Conservation (phyloP, 2,797 vertebrate genomes). For the Mycteria americana region DNA sequence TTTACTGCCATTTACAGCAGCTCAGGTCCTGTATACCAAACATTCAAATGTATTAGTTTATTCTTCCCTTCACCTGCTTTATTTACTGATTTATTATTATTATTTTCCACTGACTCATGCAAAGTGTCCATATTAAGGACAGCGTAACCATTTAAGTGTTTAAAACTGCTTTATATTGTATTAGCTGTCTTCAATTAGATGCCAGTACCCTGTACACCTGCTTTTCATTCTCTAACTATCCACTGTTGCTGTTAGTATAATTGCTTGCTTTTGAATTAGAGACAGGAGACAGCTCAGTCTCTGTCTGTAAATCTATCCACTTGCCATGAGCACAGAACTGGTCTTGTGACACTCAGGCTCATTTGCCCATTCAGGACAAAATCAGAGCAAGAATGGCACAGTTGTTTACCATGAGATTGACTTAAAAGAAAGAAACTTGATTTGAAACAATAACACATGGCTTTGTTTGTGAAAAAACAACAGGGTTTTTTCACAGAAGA, state of each 20-base stretch:
- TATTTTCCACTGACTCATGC: not conserved
- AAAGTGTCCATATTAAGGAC: not conserved
- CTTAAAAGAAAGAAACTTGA: not conserved
- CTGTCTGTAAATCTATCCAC: not conserved
- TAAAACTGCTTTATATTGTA: not conserved
- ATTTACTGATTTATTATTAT: not conserved
- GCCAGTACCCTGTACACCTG: not conserved
- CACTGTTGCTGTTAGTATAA: not conserved
- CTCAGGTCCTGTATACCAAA: not conserved
- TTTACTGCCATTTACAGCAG: not conserved
- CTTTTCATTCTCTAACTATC: not conserved
- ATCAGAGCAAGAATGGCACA: not conserved
- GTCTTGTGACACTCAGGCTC: not conserved
- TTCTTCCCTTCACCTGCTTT: not conserved
- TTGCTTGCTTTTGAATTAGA: not conserved
- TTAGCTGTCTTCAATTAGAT: not conserved
- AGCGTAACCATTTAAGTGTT: not conserved
- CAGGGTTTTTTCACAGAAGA: too few species aligned
- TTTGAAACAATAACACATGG: not conserved
- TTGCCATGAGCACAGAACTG: not conserved
- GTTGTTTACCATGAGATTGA: not conserved
- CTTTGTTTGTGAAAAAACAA: not conserved
- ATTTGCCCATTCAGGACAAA: not conserved
- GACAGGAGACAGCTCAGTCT: not conserved
- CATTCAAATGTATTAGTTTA: not conserved